Conservation (phyloP, 2,113 vertebrate species). For the Thamnophis sirtalis region DNA sequence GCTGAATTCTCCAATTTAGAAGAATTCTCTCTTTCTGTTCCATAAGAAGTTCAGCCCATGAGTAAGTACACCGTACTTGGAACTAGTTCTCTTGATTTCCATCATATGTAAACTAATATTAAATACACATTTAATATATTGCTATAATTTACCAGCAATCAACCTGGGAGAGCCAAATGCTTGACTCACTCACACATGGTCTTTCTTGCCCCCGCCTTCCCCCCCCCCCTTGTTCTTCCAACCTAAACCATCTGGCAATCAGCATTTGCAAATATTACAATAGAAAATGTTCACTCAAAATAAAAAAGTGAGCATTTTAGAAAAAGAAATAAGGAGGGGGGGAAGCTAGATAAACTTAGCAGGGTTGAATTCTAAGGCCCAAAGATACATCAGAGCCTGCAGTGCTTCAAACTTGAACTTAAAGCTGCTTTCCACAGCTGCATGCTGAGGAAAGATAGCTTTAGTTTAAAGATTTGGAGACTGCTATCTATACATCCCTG, state of each 20-base stretch:
- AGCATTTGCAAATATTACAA: conserved; percentile 52
- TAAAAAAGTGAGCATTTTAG: conserved; percentile 34
- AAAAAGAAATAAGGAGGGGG: conserved; percentile 23
- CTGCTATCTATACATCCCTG: neutral
- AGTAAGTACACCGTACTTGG: conserved; percentile 11
- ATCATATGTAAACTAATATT: conserved; percentile 50
- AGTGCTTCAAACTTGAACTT: neutral
- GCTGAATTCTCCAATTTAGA: neutral
- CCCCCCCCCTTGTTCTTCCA: neutral
- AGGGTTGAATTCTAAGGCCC: neutral
- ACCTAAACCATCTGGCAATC: conserved; percentile 61
- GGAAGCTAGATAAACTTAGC: conserved; percentile 53
- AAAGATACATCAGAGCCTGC: neutral
- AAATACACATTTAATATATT: conserved; percentile 54
- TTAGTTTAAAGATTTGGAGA: neutral
- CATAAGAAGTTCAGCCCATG: conserved; percentile 34
- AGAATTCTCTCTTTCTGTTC: neutral
- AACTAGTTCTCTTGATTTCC: conserved; percentile 49
- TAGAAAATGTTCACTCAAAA: conserved; percentile 51
- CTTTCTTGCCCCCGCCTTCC: conserved; percentile 27
- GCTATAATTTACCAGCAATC: conserved; percentile 53
- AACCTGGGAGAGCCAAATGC: conserved; percentile 51
- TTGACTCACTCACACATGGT: conserved; percentile 58
- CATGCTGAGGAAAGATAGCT: neutral
- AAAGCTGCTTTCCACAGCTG: neutral